Evolutionary conservation across 2,113 vertebrate genomes (phyloP), one percentile per base, ranked within the genome.

Genomic region (Spheniscus mendiculus): DNA sequence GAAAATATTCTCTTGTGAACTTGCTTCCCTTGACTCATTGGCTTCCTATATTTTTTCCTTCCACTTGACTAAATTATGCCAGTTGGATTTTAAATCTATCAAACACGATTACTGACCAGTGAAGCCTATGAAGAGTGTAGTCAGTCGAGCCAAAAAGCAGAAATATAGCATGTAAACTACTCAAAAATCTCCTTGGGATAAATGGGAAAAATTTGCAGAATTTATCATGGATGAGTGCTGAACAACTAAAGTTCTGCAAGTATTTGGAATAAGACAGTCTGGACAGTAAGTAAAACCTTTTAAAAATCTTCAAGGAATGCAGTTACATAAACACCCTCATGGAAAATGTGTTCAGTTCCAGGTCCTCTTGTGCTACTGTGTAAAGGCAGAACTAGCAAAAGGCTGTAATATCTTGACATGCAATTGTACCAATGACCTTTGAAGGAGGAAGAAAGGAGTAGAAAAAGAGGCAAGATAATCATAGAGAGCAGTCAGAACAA

Each of bases 71-170:
- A 91, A 89, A 83, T 89, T 42, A 55, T 94, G 53, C 77, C 52
- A 79, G 22, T 52, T 96, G 65, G 26, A 83, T 92, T 93, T 97
- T 71, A 67, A 94, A 95, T 92, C 79, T 83, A 34, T 93, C 36
- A 67, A 61, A 53, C 29, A 6, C 40, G 38, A 73, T 79, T 77
- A 59, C 34, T 59, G 27, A 95, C 20, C 67, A 38, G 19, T 67
- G 81, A 91, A 44, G 67, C 63, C 91, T 95, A 4, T 56, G 62
- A 83, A 93, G 49, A 85, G 9, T 50, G 27, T 67, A 69, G 50
- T 15, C 23, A 16, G 58, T 63, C 69, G 79, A 56, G 72, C 71
- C 42, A 82, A 49, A 88, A 87, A 83, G 6, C 49, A 92, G 56
- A 85, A 34, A 61, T 80, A 22, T 1, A 87, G 47, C 42, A 72